Percentiles rank a stretch among this genome's conserved stretches.
phyloP scores from a whole-genome alignment of 2,797 vertebrate genomes.

The Danionella dracula region DNA sequence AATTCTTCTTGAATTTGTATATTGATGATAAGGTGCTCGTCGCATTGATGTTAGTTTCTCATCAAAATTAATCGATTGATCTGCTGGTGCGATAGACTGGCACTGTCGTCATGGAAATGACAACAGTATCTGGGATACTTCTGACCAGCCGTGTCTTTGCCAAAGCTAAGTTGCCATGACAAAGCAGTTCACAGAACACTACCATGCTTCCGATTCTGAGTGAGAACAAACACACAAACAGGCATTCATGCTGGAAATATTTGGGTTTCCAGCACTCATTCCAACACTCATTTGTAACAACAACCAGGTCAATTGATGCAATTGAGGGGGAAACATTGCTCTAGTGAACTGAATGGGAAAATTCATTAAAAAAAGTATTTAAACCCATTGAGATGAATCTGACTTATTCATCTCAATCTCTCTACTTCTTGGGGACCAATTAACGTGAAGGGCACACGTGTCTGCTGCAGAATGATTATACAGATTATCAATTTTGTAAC shows the following conservation, averaged over 20 bases:
- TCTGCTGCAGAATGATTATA: no score
- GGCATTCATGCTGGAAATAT: neutral
- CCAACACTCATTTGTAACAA: neutral
- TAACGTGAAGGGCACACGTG: no score
- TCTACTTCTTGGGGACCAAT: no score
- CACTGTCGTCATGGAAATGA: conserved; percentile 62
- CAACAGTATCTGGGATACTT: conserved; percentile 57
- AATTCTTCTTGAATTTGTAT: neutral
- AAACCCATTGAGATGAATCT: neutral
- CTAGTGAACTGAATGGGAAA: neutral
- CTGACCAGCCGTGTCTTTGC: conserved; percentile 51
- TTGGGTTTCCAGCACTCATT: neutral
- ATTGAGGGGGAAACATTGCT: neutral
- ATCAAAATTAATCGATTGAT: neutral
- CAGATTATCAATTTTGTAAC: no score
- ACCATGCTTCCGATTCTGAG: neutral
- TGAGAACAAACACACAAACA: neutral
- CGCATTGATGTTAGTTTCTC: neutral
- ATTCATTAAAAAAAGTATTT: neutral
- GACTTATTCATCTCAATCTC: no score
- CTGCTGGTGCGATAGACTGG: conserved; percentile 56
- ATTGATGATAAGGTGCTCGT: neutral
- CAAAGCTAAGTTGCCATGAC: conserved; percentile 52
- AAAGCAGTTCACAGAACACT: conserved; percentile 55
- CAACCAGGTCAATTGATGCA: neutral